Percentiles rank a stretch among this genome's conserved stretches.
phyloP scores from a whole-genome alignment of 2,797 vertebrate genomes.

The Crenichthys baileyi region DNA sequence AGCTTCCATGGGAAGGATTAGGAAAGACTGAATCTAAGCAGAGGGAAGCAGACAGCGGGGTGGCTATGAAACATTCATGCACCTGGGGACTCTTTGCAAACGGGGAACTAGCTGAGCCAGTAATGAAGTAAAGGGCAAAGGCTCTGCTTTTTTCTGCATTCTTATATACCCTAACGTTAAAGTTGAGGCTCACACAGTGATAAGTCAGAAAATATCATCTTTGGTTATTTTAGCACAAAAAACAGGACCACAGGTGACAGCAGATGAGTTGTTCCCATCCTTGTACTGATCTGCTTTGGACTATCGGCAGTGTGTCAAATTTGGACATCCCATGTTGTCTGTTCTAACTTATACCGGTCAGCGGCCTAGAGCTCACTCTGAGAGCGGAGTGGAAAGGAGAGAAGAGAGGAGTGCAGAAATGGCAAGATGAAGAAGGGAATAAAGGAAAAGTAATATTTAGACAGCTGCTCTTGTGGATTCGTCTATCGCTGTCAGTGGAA shows the following conservation, averaged over 20 bases:
- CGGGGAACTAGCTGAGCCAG: conserved; percentile 65
- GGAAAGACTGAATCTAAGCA: conserved; percentile 45
- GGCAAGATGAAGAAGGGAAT: conserved; percentile 58
- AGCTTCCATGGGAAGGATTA: conserved; percentile 63
- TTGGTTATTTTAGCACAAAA: conserved; percentile 39
- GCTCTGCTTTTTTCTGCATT: conserved; percentile 57
- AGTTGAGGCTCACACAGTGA: conserved; percentile 51
- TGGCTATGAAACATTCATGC: conserved; percentile 79
- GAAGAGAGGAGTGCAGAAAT: conserved; percentile 33
- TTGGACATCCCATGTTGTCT: conserved; percentile 66
- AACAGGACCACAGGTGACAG: conserved; percentile 58
- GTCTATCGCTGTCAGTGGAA: conserved; percentile 61
- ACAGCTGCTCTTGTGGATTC: conserved; percentile 81
- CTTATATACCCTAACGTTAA: conserved; percentile 58
- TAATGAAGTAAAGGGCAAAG: conserved; percentile 69
- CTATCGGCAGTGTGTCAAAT: conserved; percentile 59
- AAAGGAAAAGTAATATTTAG: conserved; percentile 80
- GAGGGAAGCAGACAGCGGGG: conserved; percentile 63
- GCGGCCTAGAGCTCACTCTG: conserved; percentile 42
- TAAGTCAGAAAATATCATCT: conserved; percentile 45
- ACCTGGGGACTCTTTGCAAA: conserved; percentile 76
- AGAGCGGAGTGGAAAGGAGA: conserved; percentile 51
- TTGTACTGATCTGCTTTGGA: conserved; percentile 7
- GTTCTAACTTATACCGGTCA: conserved; percentile 54
- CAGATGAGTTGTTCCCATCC: conserved; percentile 62